Evolutionary conservation across 2,113 vertebrate genomes (phyloP), one percentile per base, ranked within the genome.

Genomic region (Ondatra zibethicus): DNA sequence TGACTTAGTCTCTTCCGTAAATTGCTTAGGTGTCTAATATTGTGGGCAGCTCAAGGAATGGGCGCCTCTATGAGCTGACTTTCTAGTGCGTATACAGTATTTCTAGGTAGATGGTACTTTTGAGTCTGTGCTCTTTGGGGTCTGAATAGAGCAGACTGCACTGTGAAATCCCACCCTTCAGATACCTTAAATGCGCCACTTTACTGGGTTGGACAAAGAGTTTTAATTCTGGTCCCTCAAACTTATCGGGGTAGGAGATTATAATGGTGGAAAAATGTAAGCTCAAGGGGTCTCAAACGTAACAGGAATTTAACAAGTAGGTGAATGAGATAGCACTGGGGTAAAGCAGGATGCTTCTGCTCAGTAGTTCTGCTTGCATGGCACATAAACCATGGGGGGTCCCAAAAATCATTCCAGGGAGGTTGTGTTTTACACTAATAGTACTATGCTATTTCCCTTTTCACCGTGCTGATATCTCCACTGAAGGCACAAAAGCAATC

Each of bases 161-260:
- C 61, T 72, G 29, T 50, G 87, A 96, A 91, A 82, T 91, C 50
- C 23, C 75, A 93, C 36, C 39, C 16, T 84, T n/a, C 3, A 10
- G 6, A 36, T 84, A 16, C 31, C 52, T 42, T 87, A 80, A 55
- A 63, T 76, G 78, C 47, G 47, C 25, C 13, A 19, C 11, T 66
- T 82, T 84, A 36, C 4, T 88, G 75, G 47, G 88, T 85, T 92
- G 52, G n/a, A 94, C 58, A 73, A 39, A 63, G 81, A 47, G 4
- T 78, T 96, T 89, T 85, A 75, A 36, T 93, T 95, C 42, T 80
- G 85, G 7, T n/a, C n/a, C 6, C 52, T 93, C n/a, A 89, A 33
- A 29, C 77, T 63, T 31, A 70, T 76, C 19, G 94, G 70, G 39
- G 66, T 61, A 76, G 65, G 42, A 84, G 5, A 94, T 16, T 85